These are phyloP conservation scores for Piprites chloris DNA, from an alignment of 2,113 vertebrate species.

Conservation along the genomic window DNA sequence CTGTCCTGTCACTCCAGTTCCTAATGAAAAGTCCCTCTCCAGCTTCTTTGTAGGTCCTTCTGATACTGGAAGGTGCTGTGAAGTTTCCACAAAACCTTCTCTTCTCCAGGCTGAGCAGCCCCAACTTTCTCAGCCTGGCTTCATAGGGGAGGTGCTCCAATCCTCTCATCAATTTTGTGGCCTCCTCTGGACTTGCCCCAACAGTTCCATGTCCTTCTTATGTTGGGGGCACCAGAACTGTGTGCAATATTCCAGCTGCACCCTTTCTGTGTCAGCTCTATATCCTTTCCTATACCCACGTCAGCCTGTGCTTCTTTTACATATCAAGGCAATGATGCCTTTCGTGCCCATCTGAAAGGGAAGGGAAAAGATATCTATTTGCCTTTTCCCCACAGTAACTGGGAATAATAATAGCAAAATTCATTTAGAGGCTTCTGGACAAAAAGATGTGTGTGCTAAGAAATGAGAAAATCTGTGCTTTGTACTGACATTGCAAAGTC, in stretches of 20 bases:
- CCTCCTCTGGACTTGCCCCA: not conserved
- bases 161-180: not conserved
- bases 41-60: not conserved
- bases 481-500: not conserved
- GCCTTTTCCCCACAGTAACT: not conserved
- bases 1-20: not conserved
- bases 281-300: not conserved
- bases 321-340: not conserved
- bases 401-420: not conserved
- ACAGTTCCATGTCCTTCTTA: not conserved
- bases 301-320: too few species aligned
- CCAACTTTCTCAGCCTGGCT: not conserved
- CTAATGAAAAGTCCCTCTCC: not conserved
- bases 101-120: not conserved
- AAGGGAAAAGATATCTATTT: not conserved
- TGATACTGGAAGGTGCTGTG: not conserved
- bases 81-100: not conserved
- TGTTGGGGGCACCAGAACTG: not conserved
- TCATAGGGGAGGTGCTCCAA: not conserved
- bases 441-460: not conserved
- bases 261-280: not conserved
- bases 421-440: not conserved
- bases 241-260: not conserved
- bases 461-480: not conserved
- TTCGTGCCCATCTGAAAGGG: not conserved